Conservation (phyloP, 2,888 invertebrate genomes). For the Copidosoma aretas region DNA sequence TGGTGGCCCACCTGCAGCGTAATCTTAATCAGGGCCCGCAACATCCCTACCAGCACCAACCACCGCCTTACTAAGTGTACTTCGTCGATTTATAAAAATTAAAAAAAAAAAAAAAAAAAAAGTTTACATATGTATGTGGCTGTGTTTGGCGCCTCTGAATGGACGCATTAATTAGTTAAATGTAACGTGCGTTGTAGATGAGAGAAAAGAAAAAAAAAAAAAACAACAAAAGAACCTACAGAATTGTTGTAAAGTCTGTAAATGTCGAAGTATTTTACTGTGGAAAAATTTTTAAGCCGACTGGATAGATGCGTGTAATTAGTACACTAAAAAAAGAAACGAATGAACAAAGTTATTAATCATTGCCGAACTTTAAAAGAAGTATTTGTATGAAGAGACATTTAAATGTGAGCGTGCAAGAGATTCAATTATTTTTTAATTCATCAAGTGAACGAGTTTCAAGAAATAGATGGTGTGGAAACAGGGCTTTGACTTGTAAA, state of each 20-base stretch:
- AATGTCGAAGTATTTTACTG: slow-evolving; percentile 38
- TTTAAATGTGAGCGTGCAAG: slow-evolving; percentile 18
- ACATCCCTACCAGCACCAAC: slow-evolving; percentile 67
- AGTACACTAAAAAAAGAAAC: slow-evolving; percentile 23
- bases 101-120: slow-evolving; percentile 14
- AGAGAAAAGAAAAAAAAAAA: slow-evolving; percentile 8
- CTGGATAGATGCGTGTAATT: slow-evolving; percentile 32
- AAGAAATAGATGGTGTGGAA: slow-evolving; percentile 29
- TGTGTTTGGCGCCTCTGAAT: slow-evolving; percentile 29
- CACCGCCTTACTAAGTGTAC: slow-evolving; percentile 65
- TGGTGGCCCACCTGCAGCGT: slow-evolving; percentile 72
- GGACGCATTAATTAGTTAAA: slow-evolving; percentile 27
- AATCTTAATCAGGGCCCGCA: slow-evolving; percentile 66
- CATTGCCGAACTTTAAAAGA: slow-evolving; percentile 28
- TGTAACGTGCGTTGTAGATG: slow-evolving; percentile 20
- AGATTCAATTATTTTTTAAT: slow-evolving; percentile 35
- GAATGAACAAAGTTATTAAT: slow-evolving; percentile 28
- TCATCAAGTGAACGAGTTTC: slow-evolving; percentile 27
- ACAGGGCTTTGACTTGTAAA: slow-evolving; percentile 38
- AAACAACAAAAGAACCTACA: slow-evolving; percentile 1
- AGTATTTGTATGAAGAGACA: slow-evolving; percentile 2
- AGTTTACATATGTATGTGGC: slow-evolving; percentile 21
- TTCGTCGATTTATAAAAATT: slow-evolving; percentile 28
- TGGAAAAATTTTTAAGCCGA: slow-evolving; percentile 21
- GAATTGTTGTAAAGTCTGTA: slow-evolving; percentile 27